Evolutionary conservation across 1,140 invertebrate species (phyloP), one percentile per base, ranked within the genome.

Genomic region (Sycobia sp.): DNA sequence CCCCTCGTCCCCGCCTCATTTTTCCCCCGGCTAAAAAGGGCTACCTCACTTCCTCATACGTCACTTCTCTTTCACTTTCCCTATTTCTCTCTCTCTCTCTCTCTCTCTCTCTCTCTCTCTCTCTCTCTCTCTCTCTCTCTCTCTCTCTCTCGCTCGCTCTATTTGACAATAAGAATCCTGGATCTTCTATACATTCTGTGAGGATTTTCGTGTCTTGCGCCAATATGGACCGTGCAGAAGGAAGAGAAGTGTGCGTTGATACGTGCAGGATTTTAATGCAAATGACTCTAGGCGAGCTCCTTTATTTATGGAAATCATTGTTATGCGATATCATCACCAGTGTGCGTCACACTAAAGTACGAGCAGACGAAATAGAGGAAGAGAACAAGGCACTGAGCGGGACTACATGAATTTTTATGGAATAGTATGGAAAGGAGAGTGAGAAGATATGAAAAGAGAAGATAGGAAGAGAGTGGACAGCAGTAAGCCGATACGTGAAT

Each of bases 271-370:
- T 22, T 10, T 29, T 16, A 50, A 38, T 27, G 14, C 22, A 43
- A 60, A 38, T 54, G 59, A 56, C 60, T n/a, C n/a, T n/a, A n/a
- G n/a, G n/a, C 53, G 25, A 9, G 54, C 14, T 54, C 25, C 22
- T 41, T 63, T 63, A 63, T 63, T 63, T 63, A 63, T 63, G 61
- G 46, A 8, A n/a, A n/a, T 7, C 20, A 20, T 36, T 41, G 46
- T 57, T 57, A 63, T 5, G 25, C 44, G 61, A 57, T 63, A 63
- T 63, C 22, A 63, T 63, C 61, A 57, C 43, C 16, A 57, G 54
- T 63, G 53, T 57, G 62, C 59, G 62, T 65, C 62, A 58, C 54
- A 49, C 62, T 65, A 65, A 65, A 58, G 38, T 58, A 58, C 47
- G 51, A 36, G 16, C 20, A 11, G 16, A 14, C 32, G 22, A 32